phyloP scores from a whole-genome alignment of 2,113 vertebrate genomes.

The Tupaia chinensis region DNA sequence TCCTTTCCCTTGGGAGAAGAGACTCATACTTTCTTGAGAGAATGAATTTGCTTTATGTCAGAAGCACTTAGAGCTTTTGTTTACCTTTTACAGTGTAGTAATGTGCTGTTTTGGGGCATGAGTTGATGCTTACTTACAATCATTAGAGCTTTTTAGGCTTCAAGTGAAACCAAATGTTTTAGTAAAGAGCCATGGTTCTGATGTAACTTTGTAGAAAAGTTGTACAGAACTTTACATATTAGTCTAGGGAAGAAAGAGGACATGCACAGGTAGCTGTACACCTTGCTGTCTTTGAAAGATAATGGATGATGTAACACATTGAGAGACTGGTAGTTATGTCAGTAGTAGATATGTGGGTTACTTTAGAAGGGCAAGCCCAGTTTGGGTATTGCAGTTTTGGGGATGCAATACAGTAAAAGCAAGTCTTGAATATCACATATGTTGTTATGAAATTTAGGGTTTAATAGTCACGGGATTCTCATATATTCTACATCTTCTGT shows the following conservation, averaged over 20 bases:
- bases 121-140: not conserved
- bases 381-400: not conserved
- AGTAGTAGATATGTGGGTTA: not conserved
- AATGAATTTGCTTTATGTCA: not conserved
- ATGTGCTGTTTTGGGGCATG: not conserved
- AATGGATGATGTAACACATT: not conserved
- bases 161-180: not conserved
- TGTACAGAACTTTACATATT: not conserved
- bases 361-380: not conserved
- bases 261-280: not conserved
- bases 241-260: not conserved
- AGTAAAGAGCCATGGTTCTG: not conserved
- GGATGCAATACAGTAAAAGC: not conserved
- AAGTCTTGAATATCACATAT: not conserved
- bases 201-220: not conserved
- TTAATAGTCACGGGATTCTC: not conserved
- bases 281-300: not conserved
- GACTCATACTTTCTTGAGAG: not conserved
- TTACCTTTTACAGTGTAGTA: not conserved
- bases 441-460: not conserved
- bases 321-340: not conserved
- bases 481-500: not conserved
- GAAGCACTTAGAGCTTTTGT: not conserved
- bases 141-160: not conserved
- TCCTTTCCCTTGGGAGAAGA: not conserved